Evolutionary conservation across 2,888 invertebrate genomes (phyloP), one percentile per base, ranked within the genome.

Genomic region (Oligia fasciuncula): DNA sequence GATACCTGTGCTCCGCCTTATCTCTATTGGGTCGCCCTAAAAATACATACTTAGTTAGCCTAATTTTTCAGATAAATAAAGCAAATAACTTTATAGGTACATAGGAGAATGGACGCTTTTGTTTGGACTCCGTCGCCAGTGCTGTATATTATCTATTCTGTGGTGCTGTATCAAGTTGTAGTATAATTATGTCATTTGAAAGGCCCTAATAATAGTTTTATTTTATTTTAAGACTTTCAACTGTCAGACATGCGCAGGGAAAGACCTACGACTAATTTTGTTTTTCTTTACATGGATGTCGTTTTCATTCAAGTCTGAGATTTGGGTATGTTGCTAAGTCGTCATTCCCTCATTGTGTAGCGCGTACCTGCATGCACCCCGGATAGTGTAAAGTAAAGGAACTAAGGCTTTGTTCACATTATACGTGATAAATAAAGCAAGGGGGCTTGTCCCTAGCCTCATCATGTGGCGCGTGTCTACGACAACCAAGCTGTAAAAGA

Each of bases 1-100:
- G 91, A 99, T 99, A 65, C 99, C 99, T 60, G 99, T 99, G 92
- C 99, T 99, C 91, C 99, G 98, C 92, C 99, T 99, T 82, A 99
- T 98, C 93, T 99, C 98, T 84, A 98, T 97, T 40, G 97, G 97
- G 92, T 97, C 98, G 97, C 95, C 94, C 96, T 97, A 79, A 84
- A 77, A 66, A 70, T 23, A 75, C 17, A 70, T 40, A 79, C 14
- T 0, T 17, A 60, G 1, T 71, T 40, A 60, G 40, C 35, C 17
- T 17, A 40, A 57, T 70, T 23, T 23, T 70, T 9, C 23, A 23
- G 8, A 51, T 70, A 54, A 57, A 35, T 57, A 51, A 70, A 70
- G 14, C 5, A 40, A 40, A 35, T 57, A 57, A 57, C 35, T 71
- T 17, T 23, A 57, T 17, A 29, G 29, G 29, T 29, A 35, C 9